A percentile compares a stretch with the other conserved stretches of the same genome.
Conservation (phyloP, 2,797 vertebrate species). For the Botia kubotai region DNA sequence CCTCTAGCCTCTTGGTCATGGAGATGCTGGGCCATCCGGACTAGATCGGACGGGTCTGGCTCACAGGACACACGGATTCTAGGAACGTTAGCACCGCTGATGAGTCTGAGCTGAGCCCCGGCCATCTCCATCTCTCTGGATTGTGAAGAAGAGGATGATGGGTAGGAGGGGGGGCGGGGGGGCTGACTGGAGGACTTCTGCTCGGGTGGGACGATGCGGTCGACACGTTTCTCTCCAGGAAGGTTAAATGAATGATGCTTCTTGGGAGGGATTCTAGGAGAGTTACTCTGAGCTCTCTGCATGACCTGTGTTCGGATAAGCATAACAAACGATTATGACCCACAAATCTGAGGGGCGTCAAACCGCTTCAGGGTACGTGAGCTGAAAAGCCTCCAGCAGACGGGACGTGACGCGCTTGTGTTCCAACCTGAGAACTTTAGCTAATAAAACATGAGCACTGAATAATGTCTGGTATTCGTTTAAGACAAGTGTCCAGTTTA, state of each 20-base stretch:
- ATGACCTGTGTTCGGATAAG: conserved; percentile 74
- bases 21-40: conserved; percentile 24
- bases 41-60: conserved; percentile 50
- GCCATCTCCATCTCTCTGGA: conserved; percentile 54
- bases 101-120: conserved; percentile 48
- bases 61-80: conserved; percentile 73
- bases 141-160: conserved; percentile 71
- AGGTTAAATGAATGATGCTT: conserved; percentile 73
- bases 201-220: conserved; percentile 65
- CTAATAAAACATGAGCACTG: background rate
- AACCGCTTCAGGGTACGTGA: background rate
- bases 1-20: conserved; percentile 57
- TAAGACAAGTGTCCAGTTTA: background rate
- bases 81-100: conserved; percentile 64
- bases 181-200: conserved; percentile 67
- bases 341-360: background rate
- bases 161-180: conserved; percentile 73
- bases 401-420: background rate
- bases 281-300: conserved; percentile 83
- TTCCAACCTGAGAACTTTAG: background rate
- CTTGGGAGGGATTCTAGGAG: conserved; percentile 77
- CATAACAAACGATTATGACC: conserved; percentile 31
- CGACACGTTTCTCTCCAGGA: conserved; percentile 67
- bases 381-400: conserved; percentile 6
- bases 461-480: background rate